Conservation (phyloP, 2,113 vertebrate genomes). For the Mixornis gularis region DNA sequence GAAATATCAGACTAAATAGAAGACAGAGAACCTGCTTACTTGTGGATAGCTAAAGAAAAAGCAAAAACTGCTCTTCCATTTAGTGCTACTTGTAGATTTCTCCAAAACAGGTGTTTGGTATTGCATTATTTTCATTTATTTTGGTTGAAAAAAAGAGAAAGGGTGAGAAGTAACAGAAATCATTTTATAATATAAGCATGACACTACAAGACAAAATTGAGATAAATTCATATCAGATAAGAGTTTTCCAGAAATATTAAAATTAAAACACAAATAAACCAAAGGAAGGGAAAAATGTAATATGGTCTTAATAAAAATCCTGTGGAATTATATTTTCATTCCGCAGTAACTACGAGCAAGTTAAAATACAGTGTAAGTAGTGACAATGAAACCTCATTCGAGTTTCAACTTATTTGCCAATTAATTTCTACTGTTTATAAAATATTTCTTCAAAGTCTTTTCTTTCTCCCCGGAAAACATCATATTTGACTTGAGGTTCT, state of each 20-base stretch:
- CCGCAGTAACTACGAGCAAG: neutral
- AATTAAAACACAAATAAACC: neutral
- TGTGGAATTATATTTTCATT: neutral
- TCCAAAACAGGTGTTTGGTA: rapidly evolving
- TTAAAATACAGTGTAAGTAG: neutral
- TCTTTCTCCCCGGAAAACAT: neutral
- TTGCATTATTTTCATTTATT: neutral
- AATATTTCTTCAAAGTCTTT: neutral
- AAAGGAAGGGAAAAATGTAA: rapidly evolving
- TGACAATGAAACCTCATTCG: neutral
- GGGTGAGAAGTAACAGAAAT: neutral
- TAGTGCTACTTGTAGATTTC: neutral
- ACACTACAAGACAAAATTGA: neutral
- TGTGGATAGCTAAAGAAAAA: neutral
- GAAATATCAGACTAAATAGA: neutral
- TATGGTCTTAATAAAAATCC: neutral
- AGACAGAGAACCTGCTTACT: neutral
- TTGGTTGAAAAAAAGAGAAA: neutral
- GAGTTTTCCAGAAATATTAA: neutral
- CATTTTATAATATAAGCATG: neutral
- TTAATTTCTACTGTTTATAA: neutral
- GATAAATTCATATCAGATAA: neutral
- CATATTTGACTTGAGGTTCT: neutral
- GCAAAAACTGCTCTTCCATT: neutral
- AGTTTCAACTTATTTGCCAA: neutral